Base-by-base conservation (phyloP, 2,888 invertebrate species). In the Pollenia angustigena region DNA sequence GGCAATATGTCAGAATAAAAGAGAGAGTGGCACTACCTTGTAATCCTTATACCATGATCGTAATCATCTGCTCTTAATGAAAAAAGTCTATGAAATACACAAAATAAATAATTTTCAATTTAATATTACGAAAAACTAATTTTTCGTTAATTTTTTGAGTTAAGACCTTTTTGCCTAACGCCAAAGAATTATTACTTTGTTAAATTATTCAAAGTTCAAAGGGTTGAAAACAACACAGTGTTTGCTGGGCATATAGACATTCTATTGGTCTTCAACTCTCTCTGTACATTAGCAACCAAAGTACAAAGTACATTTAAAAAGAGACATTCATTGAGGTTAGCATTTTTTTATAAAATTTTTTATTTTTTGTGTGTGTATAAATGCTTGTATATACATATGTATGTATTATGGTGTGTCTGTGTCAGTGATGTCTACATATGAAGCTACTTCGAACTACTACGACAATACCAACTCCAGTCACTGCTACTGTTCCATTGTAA, bases 281-380 rank as follows among this genome's bases (percentile, higher is more conserved):
- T 76, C 60, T 58, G 50, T 58, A 75, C 50, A 80, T 76, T 80
- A 80, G 72, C 72, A 87, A 68, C 76, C 54, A 80, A 86, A 78
- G 66, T 56, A 85, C 72, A 72, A 85, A 68, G 72, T 32, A 80
- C 71, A 60, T 76, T 68, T 44, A 44, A 81, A 83, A 76, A 72
- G 23, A 60, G 54, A 74, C 71, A 87, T 83, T 78, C 68, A 81
- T 62, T 81, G 84, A 78, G 78, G 81, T 81, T 78, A 64, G 18
- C 9, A 50, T 58, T 64, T 56, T 74, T 62, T 60, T 54, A 48
- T 40, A 72, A 32, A 44, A 78, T 40, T 50, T 58, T 69, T 52
- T 10, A 8, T 52, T 79, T 58, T 23, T 2, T 1, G 1, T 68
- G 16, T 48, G 14, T 18, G 8, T 69, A 12, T 18, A 54, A 16